phyloP scores from a whole-genome alignment of 2,888 invertebrate species.

The Blomia tropicalis region DNA sequence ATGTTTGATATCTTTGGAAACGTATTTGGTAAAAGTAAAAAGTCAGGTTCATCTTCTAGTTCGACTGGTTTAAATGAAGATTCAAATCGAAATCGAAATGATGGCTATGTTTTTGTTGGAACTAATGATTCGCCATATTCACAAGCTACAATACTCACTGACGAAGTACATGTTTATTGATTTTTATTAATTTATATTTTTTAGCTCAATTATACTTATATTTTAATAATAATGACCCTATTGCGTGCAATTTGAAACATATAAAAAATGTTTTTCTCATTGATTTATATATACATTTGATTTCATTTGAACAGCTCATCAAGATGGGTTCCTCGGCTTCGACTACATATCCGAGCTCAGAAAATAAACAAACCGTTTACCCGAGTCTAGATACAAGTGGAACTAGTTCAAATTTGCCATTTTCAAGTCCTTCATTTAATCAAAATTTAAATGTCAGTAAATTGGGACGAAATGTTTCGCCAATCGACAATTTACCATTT shows the following conservation, averaged over 20 bases:
- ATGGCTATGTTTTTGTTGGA: constrained; percentile 5
- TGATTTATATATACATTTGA: not conserved
- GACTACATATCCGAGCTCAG: not conserved
- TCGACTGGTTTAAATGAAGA: not conserved
- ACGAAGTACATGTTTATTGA: not conserved
- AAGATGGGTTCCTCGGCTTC: constrained; percentile 11
- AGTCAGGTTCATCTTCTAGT: not conserved
- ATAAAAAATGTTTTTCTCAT: not conserved
- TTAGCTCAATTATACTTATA: not conserved
- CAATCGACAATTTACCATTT: constrained; percentile 14
- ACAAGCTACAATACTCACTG: constrained; percentile 5
- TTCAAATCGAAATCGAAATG: not conserved
- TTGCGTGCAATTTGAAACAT: not conserved
- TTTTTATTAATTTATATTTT: not conserved
- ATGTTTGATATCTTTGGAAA: constrained; percentile 2
- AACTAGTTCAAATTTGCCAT: not conserved
- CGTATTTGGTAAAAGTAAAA: constrained; percentile 10
- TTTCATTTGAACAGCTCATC: not conserved
- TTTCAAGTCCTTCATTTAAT: not conserved
- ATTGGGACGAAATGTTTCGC: not conserved
- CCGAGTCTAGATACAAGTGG: constrained; percentile 5
- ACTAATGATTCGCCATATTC: not conserved
- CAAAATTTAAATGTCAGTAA: not conserved
- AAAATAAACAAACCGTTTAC: not conserved
- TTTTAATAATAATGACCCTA: not conserved